phyloP scores from a whole-genome alignment of 2,113 vertebrate species.

The Clarias macrocephalus region DNA sequence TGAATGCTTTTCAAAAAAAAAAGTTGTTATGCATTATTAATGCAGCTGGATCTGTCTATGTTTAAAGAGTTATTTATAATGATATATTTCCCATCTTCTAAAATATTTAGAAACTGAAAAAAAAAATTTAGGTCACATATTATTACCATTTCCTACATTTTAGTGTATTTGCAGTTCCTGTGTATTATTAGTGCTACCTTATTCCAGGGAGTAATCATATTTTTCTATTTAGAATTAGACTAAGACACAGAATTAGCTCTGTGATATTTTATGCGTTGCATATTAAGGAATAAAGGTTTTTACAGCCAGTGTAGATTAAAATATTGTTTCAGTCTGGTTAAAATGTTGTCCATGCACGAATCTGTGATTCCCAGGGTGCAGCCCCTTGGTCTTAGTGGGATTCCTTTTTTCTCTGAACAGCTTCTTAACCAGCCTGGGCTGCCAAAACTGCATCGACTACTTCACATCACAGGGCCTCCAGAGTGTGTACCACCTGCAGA shows the following conservation, averaged over 20 bases:
- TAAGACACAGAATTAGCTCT: neutral
- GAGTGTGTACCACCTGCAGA: conserved; percentile 96
- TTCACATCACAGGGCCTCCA: conserved; percentile 97
- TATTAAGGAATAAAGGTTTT: neutral
- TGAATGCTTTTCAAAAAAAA: conserved; percentile 65
- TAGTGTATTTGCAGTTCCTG: neutral
- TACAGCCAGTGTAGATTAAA: conserved; percentile 4
- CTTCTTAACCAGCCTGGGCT: conserved; percentile 96
- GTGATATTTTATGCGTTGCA: conserved; percentile 1
- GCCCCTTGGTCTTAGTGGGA: conserved; percentile 67
- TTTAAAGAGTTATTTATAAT: conserved; percentile 8
- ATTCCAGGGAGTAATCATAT: neutral
- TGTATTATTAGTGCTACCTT: neutral
- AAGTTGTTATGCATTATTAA: conserved; percentile 75
- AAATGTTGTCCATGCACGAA: conserved; percentile 50
- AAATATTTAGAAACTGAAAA: conserved; percentile 1
- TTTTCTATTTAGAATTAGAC: neutral
- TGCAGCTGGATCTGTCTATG: conserved; percentile 62
- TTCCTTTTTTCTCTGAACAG: conserved; percentile 82
- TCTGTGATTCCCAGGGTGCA: conserved; percentile 50
- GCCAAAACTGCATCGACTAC: conserved; percentile 98
- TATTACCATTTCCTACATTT: neutral
- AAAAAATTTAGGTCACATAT: neutral
- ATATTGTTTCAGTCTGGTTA: conserved; percentile 33
- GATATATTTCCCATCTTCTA: neutral